These are phyloP conservation scores for Cottoperca gobio DNA, from an alignment of 2,797 vertebrate genomes.

Conservation along the genomic window DNA sequence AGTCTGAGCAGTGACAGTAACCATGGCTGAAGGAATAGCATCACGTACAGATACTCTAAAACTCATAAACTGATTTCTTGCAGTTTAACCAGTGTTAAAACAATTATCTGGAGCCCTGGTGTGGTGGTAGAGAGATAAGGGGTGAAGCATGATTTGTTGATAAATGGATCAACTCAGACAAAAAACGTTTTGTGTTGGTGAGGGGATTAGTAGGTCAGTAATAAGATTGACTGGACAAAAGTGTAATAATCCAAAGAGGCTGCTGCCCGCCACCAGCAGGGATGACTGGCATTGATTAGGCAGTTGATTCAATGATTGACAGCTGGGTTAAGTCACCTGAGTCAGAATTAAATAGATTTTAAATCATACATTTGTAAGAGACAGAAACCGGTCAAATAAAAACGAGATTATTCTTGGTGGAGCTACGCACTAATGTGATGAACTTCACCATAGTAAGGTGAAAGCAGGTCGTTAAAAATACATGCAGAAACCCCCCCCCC, in stretches of 20 bases:
- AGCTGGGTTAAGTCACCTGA: not conserved
- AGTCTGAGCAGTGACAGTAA: not conserved
- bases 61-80: slow-evolving; percentile 1
- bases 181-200: slow-evolving; percentile 8
- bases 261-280: not conserved
- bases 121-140: slow-evolving; percentile 1
- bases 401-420: not conserved
- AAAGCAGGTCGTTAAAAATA: not conserved
- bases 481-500: too few species aligned
- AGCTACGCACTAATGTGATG: not conserved
- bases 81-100: not conserved
- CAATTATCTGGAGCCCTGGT: not conserved
- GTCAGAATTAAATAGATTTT: slow-evolving; percentile 3
- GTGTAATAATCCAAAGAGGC: slow-evolving; percentile 17
- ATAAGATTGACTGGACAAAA: slow-evolving; percentile 9
- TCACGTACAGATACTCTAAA: not conserved
- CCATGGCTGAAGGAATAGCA: not conserved
- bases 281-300: slow-evolving; percentile 27
- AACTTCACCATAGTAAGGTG: not conserved
- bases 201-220: slow-evolving; percentile 24
- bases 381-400: not conserved
- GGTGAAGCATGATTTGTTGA: slow-evolving; percentile 12
- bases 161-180: slow-evolving; percentile 17
- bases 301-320: slow-evolving; percentile 35
- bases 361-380: not conserved